Evolutionary conservation across 2,113 vertebrate genomes (phyloP).

Genomic region (Pseudorectes ferrugineus): DNA sequence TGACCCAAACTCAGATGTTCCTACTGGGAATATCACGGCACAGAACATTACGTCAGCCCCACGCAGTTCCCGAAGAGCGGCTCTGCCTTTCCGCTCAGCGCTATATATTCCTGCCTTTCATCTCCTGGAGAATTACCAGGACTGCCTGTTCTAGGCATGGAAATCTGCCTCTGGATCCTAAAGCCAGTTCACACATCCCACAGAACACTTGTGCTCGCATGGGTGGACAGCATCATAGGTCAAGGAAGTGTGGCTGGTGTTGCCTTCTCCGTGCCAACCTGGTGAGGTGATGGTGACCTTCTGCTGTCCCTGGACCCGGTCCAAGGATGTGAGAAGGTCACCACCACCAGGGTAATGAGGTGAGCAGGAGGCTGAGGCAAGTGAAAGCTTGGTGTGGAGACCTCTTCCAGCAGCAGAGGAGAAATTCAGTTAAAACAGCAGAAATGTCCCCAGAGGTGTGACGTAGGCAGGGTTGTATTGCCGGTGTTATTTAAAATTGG

Average conservation of each 20-base stretch:
- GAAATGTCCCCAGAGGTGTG: background rate
- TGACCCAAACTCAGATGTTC: slow-evolving; percentile 33
- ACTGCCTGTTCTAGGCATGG: background rate
- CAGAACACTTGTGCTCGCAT: background rate
- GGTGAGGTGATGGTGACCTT: background rate
- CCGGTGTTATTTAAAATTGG: background rate
- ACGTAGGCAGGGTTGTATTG: background rate
- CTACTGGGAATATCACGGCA: slow-evolving; percentile 27
- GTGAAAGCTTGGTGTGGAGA: background rate
- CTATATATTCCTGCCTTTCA: background rate
- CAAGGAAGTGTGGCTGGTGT: background rate
- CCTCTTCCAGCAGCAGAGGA: background rate
- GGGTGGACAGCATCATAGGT: slow-evolving; percentile 7
- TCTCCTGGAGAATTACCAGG: slow-evolving; percentile 47
- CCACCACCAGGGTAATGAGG: background rate
- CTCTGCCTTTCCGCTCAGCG: background rate
- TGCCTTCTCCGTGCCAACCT: background rate
- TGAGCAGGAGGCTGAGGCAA: background rate
- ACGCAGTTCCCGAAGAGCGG: background rate
- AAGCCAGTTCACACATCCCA: background rate
- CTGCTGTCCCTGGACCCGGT: background rate
- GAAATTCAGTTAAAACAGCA: background rate
- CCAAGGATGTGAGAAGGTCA: background rate
- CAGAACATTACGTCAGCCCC: slow-evolving; percentile 24
- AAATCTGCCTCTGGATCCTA: background rate